Base-by-base conservation (phyloP, 1,140 invertebrate genomes). In the Drosophila lacertosa region DNA sequence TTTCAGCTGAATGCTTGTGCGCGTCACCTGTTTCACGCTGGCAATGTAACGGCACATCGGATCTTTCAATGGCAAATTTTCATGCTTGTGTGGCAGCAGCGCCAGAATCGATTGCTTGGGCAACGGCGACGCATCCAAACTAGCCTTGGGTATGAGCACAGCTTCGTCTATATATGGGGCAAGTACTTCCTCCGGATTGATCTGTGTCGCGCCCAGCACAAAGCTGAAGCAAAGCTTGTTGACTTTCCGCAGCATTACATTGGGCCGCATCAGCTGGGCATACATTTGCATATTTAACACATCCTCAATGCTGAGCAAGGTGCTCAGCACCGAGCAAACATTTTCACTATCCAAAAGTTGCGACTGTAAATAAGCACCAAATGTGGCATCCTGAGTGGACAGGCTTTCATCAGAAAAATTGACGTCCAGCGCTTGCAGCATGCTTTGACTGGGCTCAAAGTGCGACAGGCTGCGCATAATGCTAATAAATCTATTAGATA, bases 131-230 rank as follows among this genome's bases (percentile, higher is more conserved):
- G 16, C 74, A 0, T 59, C 4, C 11, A 76, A 42, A 22, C 89
- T 90, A 7, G 40, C n/a, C 20, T 37, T 68, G 3, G 89, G 89
- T 48, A 90, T 64, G 4, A 90, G 57, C 7, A 90, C 83, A 5
- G 89, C 74, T 11, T 90, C 71, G 50, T 90, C 89, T 33, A 83
- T 18, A 40, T 59, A 42, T 4, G 74, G 53, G 1, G 53, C 15
- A 5, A 90, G 33, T 7, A 86, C 53, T 10, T 88, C 65, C 47
- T 86, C 82, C 1, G 65, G 32, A 64, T 74, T 84, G 0, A 67
- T 9, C n/a, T 2, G 24, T 9, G 6, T n/a, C 1, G 33, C 22
- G 3, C n/a, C 11, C 1, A 67, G 0, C 47, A 10, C 9, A 44
- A 48, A 45, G 7, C 70, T 22, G 4, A 24, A 53, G 9, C 35